phyloP scores from a whole-genome alignment of 1,140 invertebrate genomes.

The Telenomus remus region DNA sequence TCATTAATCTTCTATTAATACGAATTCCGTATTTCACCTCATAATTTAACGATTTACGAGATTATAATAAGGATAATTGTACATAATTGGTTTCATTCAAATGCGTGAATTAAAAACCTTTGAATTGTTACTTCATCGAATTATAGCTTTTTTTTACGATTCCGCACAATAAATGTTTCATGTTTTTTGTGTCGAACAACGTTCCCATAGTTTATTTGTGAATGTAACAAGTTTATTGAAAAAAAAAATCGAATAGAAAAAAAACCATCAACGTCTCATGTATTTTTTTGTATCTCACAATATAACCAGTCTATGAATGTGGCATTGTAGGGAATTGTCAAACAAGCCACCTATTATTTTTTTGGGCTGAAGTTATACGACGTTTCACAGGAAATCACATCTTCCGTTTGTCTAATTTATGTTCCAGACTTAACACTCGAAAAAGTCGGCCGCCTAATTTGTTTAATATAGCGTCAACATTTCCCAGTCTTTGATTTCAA shows the following conservation, averaged over 20 bases:
- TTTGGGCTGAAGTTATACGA: not conserved
- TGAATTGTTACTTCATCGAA: slow-evolving; percentile 9
- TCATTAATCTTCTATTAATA: no score
- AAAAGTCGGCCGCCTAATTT: slow-evolving; percentile 60
- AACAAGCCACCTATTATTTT: slow-evolving; percentile 7
- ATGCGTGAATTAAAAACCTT: not conserved
- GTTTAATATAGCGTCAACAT: slow-evolving; percentile 37
- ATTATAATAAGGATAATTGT: not conserved
- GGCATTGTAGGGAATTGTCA: slow-evolving; percentile 9
- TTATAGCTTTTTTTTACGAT: slow-evolving; percentile 1
- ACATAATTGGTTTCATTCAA: not conserved
- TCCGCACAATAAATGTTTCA: slow-evolving; percentile 3
- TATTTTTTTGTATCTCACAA: slow-evolving; percentile 11
- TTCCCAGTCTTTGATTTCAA: slow-evolving; percentile 46
- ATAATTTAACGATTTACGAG: not conserved
- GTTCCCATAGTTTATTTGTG: not conserved
- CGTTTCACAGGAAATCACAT: slow-evolving; percentile 16
- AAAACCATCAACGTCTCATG: not conserved
- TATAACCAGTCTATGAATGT: slow-evolving; percentile 16
- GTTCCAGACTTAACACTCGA: slow-evolving; percentile 28
- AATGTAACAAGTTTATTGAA: not conserved
- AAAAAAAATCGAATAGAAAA: no score
- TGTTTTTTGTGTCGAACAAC: slow-evolving; percentile 9
- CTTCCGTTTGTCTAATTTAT: slow-evolving; percentile 30
- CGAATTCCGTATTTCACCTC: not conserved